Conservation (phyloP, 37 sponge, comb jelly and placozoan genomes). For the Beroe ovata region DNA sequence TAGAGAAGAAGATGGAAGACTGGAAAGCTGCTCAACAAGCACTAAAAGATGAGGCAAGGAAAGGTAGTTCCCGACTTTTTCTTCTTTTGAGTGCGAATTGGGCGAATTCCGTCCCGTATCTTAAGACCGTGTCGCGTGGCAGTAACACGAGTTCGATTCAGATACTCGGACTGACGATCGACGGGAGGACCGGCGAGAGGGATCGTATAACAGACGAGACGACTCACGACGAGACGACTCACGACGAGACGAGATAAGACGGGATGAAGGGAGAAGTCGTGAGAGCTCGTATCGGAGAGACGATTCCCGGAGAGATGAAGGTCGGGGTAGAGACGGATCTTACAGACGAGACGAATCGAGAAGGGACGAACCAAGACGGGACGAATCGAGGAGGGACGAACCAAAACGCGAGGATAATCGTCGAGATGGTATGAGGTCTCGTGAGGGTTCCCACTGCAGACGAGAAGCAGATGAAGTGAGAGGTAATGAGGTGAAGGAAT, state of each 20-base stretch:
- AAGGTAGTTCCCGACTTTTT: no score
- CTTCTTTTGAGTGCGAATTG: no score
- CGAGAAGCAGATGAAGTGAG: slow-evolving; percentile 19
- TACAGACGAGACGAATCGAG: not conserved
- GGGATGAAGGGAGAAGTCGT: not conserved
- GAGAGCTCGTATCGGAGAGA: not conserved
- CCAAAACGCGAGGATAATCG: not conserved
- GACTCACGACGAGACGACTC: not conserved
- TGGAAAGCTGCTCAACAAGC: slow-evolving; percentile 23
- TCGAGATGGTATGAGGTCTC: not conserved
- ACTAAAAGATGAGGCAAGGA: not conserved
- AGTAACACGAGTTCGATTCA: no score
- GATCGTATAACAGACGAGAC: not conserved
- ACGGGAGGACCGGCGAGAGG: not conserved
- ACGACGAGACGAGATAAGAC: not conserved
- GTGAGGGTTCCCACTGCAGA: not conserved
- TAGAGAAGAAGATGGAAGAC: slow-evolving; percentile 60
- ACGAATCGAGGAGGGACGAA: not conserved
- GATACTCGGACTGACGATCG: not conserved
- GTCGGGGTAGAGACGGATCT: slow-evolving; percentile 19
- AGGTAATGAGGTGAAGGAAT: no score
- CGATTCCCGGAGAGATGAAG: not conserved
- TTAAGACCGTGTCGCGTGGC: no score
- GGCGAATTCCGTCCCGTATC: no score
- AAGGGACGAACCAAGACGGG: not conserved